Percentiles rank a stretch among this genome's conserved stretches.
These are phyloP conservation scores for Folsomia manolachei DNA, from an alignment of 2,888 invertebrate genomes.

Conservation along the genomic window DNA sequence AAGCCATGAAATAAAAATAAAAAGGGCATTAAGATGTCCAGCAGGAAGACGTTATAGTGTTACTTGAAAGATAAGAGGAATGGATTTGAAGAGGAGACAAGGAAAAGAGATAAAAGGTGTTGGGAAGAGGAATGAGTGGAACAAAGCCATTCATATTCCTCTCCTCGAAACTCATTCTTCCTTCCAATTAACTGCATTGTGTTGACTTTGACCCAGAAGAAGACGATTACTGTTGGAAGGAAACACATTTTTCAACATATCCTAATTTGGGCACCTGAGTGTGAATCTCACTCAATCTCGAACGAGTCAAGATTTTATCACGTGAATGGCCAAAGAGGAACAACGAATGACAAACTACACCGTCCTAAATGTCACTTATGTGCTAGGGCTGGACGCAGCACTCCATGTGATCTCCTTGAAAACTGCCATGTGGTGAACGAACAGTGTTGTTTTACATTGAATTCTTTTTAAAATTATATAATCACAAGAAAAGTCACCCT, in stretches of 20 bases:
- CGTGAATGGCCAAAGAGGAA: background rate
- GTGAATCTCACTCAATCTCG: background rate
- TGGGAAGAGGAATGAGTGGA: background rate
- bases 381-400: no score
- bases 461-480: no score
- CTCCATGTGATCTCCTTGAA: no score
- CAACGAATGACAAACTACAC: no score
- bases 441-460: no score
- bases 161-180: background rate
- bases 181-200: background rate
- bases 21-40: conserved; percentile 1
- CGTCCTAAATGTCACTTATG: no score
- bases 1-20: background rate
- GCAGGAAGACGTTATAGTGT: no score
- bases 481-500: no score
- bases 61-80: no score
- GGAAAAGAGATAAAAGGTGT: background rate
- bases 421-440: no score
- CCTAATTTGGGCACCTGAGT: background rate
- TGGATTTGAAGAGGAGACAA: background rate
- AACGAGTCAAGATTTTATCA: background rate
- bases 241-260: background rate
- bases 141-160: background rate
- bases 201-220: background rate
- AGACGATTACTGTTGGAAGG: background rate